Base-by-base conservation (phyloP, 64 coral and sea anemone species). In the Pachyseris speciosa region DNA sequence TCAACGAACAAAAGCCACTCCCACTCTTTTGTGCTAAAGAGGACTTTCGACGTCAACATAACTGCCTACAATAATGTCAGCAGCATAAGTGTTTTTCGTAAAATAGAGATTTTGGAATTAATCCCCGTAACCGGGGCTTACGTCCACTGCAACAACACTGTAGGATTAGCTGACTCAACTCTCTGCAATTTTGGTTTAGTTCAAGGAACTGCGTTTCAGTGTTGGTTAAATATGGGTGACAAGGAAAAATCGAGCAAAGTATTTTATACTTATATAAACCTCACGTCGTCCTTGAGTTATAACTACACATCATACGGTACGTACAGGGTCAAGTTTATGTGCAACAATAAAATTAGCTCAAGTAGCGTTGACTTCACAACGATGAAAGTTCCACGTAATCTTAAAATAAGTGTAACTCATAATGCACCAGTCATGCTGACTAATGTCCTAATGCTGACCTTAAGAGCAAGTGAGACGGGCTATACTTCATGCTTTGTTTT, bases 401-500 rank as follows among this genome's bases (percentile, higher is more conserved):
- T 96, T 38, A 61, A 84, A 38, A 47, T 96, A 15, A 64, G 67
- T 26, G 45, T 91, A 45, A 34, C n/a, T 19, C 28, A 91, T 74
- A 91, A 96, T 24, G 78, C 76, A 31, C 84, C 84, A 74, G 49
- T 71, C 20, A 37, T 84, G 42, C 20, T 75, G 15, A 20, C 76
- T 65, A 63, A 49, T 36, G 30, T 75, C 16, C 27, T 78, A 15
- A 22, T 13, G 17, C 70, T 96, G 63, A 87, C 42, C 17, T 7
- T 96, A 8, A 64, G 20, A 64, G 72, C 92, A n/a, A 9, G 41
- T 5, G 51, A 87, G 25, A 49, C 53, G n/a, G 84, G 77, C 0
- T 70, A 67, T 60, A 50, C 29, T 8, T 96, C 89, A 28, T 96
- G 90, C 28, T 96, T 92, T 43, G 31, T 92, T 52, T 28, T 96